Evolutionary conservation across 2,797 vertebrate genomes (phyloP).

Genomic region (Podarcis siculus): DNA sequence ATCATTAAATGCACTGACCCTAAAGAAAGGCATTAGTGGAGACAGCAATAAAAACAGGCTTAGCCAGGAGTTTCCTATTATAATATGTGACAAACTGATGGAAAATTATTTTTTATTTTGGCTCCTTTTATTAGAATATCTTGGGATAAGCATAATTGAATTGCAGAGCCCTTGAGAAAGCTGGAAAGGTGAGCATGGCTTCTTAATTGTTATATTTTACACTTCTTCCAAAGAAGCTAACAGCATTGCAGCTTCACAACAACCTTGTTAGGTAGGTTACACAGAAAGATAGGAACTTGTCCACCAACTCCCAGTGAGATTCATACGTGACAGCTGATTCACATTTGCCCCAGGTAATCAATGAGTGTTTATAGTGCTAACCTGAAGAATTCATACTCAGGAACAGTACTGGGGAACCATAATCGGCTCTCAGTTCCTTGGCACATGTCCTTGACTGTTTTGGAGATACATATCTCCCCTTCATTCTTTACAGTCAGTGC

Average conservation of each 20-base stretch:
- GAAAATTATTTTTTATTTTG: fast-evolving
- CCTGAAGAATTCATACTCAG: background rate
- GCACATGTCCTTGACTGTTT: background rate
- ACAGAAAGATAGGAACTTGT: background rate
- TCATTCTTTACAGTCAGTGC: background rate
- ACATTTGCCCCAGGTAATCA: background rate
- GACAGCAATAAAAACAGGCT: fast-evolving
- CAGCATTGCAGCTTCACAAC: background rate
- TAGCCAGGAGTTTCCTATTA: background rate
- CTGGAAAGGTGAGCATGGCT: background rate
- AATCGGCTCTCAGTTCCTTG: background rate
- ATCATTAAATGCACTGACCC: background rate
- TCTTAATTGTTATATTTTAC: background rate
- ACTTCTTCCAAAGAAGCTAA: background rate
- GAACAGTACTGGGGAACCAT: background rate
- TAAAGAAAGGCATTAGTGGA: background rate
- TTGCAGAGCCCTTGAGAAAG: background rate
- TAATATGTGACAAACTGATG: fast-evolving
- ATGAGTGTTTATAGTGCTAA: background rate
- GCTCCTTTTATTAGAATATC: background rate
- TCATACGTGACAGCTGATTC: background rate
- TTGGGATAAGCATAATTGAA: background rate
- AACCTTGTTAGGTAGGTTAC: background rate
- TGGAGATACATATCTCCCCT: background rate
- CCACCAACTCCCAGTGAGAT: background rate